Conservation (phyloP, 2,888 invertebrate species). For the Agrilus biguttatus region DNA sequence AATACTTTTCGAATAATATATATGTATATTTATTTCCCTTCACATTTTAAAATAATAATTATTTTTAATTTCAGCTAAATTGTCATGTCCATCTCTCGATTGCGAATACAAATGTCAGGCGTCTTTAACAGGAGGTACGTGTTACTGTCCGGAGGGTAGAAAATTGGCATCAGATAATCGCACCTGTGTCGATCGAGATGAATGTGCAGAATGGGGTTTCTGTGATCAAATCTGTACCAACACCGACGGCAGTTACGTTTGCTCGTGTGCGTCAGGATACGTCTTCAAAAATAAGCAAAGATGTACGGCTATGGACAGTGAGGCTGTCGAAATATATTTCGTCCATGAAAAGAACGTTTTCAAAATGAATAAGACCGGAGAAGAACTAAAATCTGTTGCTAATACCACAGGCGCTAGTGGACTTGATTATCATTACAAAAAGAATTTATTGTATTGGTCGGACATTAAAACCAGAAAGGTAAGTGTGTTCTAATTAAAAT, state of each 20-base stretch:
- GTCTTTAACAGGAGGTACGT: constrained; percentile 78
- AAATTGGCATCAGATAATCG: constrained; percentile 69
- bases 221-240: constrained; percentile 93
- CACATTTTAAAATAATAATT: too few species aligned
- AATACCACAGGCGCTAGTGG: constrained; percentile 79
- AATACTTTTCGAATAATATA: too few species aligned
- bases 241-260: constrained; percentile 68
- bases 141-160: constrained; percentile 78
- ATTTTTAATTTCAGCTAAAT: constrained; percentile 44
- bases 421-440: constrained; percentile 66
- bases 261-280: constrained; percentile 60
- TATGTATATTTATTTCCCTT: background rate
- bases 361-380: constrained; percentile 53
- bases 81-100: constrained; percentile 67
- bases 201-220: constrained; percentile 82
- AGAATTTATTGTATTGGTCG: constrained; percentile 75
- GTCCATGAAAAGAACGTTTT: constrained; percentile 59
- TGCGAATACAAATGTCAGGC: constrained; percentile 88
- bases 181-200: constrained; percentile 83
- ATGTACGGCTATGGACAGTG: constrained; percentile 47
- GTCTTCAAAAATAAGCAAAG: constrained; percentile 36
- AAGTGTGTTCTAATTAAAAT: constrained; percentile 8
- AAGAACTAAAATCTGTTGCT: constrained; percentile 47
- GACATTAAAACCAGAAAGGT: constrained; percentile 78
- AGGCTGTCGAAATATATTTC: constrained; percentile 46